These are phyloP conservation scores for Lutjanus erythropterus DNA, from an alignment of 2,113 vertebrate species.

Conservation along the genomic window DNA sequence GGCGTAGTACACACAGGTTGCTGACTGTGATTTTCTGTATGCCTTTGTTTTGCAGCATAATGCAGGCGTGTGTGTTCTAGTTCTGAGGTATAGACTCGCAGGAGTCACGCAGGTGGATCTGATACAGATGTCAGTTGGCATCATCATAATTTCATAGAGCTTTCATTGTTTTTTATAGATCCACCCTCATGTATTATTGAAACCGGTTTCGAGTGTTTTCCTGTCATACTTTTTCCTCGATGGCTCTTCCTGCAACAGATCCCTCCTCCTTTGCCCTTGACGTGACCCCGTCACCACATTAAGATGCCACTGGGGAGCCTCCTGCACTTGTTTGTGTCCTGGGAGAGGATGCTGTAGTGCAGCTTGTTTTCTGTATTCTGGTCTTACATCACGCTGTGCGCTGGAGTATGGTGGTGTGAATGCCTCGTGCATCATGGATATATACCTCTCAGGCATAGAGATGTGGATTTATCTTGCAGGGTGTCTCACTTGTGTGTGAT, in stretches of 20 bases:
- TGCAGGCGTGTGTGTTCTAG: background rate
- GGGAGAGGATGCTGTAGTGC: slow-evolving; percentile 7
- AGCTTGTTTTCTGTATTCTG: slow-evolving; percentile 5
- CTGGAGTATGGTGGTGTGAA: background rate
- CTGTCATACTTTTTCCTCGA: slow-evolving; percentile 24
- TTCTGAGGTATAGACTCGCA: background rate
- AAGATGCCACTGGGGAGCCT: slow-evolving; percentile 44
- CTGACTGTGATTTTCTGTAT: slow-evolving; percentile 20
- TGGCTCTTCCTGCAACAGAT: slow-evolving; percentile 15
- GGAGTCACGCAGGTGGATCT: background rate
- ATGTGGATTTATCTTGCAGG: background rate
- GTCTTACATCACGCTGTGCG: background rate
- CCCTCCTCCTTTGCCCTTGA: slow-evolving; percentile 45
- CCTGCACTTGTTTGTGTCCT: slow-evolving; percentile 17
- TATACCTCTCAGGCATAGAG: background rate
- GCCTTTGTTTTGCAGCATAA: slow-evolving; percentile 3
- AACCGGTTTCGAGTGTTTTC: slow-evolving; percentile 14
- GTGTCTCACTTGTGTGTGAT: background rate
- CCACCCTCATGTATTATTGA: slow-evolving; percentile 48
- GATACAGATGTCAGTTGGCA: background rate
- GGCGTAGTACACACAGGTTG: background rate
- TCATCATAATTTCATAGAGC: background rate
- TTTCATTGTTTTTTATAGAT: slow-evolving; percentile 2
- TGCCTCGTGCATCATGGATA: background rate
- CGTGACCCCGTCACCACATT: slow-evolving; percentile 51